Percentiles rank a stretch among this genome's conserved stretches.
phyloP scores from a whole-genome alignment of 1,140 invertebrate genomes.

The Panulirus ornatus region DNA sequence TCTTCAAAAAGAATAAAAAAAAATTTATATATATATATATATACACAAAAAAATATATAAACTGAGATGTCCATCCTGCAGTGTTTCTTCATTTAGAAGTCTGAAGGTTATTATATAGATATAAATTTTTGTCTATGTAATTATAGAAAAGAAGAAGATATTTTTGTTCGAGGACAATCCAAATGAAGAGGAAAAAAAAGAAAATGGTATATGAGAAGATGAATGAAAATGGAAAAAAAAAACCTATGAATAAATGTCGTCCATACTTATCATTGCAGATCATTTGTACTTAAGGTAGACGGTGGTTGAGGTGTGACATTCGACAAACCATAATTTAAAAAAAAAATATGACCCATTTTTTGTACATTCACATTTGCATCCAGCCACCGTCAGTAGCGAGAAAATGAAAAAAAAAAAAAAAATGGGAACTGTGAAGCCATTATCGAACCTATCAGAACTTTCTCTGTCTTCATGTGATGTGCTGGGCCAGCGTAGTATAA shows the following conservation, averaged over 20 bases:
- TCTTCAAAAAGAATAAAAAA: conserved; percentile 5
- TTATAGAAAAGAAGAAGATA: background rate
- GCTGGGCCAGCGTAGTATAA: background rate
- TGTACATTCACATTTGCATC: conserved; percentile 17
- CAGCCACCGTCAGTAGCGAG: conserved; percentile 1
- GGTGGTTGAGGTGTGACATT: conserved; percentile 2
- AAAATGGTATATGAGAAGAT: background rate
- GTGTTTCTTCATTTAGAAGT: background rate
- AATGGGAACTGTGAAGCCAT: conserved; percentile 23
- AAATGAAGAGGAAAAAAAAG: background rate
- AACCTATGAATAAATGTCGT: conserved; percentile 41
- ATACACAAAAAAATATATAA: background rate
- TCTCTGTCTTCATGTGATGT: background rate
- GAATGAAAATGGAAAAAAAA: background rate
- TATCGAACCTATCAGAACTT: background rate
- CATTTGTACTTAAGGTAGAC: background rate
- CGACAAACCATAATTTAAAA: background rate
- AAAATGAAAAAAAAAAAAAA: too few relatives aligned
- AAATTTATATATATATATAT: too few relatives aligned
- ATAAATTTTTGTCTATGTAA: background rate
- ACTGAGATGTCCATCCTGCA: background rate
- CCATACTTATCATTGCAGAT: conserved; percentile 31
- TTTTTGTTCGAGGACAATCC: background rate
- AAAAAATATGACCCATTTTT: conserved; percentile 13
- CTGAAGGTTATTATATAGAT: background rate